Base-by-base conservation (phyloP, 2,797 vertebrate species). In the Podarcis lilfordi region DNA sequence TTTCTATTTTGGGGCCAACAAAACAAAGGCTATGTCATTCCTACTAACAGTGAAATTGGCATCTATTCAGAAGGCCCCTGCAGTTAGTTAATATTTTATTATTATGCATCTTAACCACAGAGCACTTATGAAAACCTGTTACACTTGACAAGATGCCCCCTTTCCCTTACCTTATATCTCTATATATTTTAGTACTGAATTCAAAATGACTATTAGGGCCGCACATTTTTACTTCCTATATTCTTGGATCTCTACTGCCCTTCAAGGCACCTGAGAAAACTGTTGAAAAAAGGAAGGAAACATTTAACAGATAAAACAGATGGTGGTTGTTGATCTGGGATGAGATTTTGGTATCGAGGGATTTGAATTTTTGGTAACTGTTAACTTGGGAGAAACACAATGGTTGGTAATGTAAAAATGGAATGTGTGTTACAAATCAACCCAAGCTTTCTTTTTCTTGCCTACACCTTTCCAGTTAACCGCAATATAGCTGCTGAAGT, bases 271-370 rank as follows among this genome's bases (percentile, higher is more conserved):
- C 64, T 78, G 86, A 91, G 88, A 88, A 82, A 40, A 50, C n/a
- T 84, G 82, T 84, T 83, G 77, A 87, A 80, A 79, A 50, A 84
- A 7, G 87, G 5, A 37, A 87, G 17, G 35, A 17, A 85, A 19
- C 66, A 61, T 90, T 92, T 89, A 77, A 85, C 5, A 83, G 79
- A 81, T 79, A 85, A 81, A 35, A 55, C 23, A 64, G 45, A 71
- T 27, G 15, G 23, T 83, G 72, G 89, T 2, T 8, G 8, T 19
- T 90, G 27, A 8, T 25, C 66, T 85, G 71, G 35, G 78, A 43
- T 71, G 5, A n/a, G 35, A 68, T 23, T 86, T 50, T 93, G n/a
- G 37, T 29, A 43, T 25, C 64, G 32, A 85, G 8, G 29, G 5
- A 77, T 86, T 85, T 80, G 40, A 64, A 82, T 86, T 92, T 61